Evolutionary conservation across 2,888 invertebrate genomes (phyloP), one percentile per base, ranked within the genome.

Genomic region (Mythimna impura): DNA sequence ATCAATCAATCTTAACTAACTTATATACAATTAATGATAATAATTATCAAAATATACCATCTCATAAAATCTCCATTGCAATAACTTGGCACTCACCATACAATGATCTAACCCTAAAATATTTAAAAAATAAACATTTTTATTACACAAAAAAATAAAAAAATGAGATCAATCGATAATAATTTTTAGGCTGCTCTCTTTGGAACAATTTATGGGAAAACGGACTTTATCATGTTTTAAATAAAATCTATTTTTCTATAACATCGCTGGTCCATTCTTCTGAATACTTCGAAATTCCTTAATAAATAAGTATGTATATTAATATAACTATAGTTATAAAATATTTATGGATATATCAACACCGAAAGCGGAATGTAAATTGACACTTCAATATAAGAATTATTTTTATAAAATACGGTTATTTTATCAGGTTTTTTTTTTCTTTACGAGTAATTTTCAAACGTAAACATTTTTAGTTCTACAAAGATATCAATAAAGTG

Each of bases 131-230:
- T 94, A 95, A 94, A 95, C 94, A 93, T 93, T 94, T 91, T 92
- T 88, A 93, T 93, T 93, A 94, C 88, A 87, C 85, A 90, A 90
- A 90, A 93, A 92, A 93, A 93, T 93, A 67, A 93, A 92, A 94
- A 94, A 94, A 96, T 96, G 96, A 96, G 96, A 96, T 96, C 96
- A 96, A 94, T 95, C 94, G 93, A 95, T 95, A 93, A 93, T 92
- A 94, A 93, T 92, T 96, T 95, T 96, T 96, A 95, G 96, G 96
- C 94, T 95, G 96, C 95, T 94, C 94, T 95, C 96, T 96, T 96
- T 96, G 96, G 96, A 96, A 95, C 95, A 96, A 94, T 93, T 95
- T 93, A 85, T 91, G 88, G 89, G 89, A 89, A 92, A 90, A 91
- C 88, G 90, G 90, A 91, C 90, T 90, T 91, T 87, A 87, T 89